These are phyloP conservation scores for Selenia dentaria DNA, from an alignment of 2,888 invertebrate species.

Conservation along the genomic window DNA sequence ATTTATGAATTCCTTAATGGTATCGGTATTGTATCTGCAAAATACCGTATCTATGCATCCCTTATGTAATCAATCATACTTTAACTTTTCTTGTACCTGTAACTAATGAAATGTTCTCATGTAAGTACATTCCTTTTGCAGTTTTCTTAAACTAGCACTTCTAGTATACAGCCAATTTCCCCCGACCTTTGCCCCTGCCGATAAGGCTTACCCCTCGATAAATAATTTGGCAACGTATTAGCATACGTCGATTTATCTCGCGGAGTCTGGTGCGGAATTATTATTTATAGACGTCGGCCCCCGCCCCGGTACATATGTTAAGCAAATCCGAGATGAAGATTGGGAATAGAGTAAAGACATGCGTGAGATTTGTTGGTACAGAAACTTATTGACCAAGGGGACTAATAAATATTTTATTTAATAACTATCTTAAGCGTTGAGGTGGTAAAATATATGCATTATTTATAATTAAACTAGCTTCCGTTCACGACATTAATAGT, in stretches of 20 bases:
- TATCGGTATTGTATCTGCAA: too few species aligned
- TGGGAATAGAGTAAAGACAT: constrained; percentile 25
- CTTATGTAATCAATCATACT: too few species aligned
- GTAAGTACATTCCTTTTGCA: not conserved
- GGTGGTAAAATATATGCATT: too few species aligned
- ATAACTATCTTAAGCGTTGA: too few species aligned
- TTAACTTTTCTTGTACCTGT: too few species aligned
- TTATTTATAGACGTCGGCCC: constrained; percentile 74
- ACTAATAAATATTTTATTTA: too few species aligned
- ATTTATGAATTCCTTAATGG: too few species aligned
- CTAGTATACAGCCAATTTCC: constrained; percentile 18
- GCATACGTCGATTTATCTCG: constrained; percentile 84
- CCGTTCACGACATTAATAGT: too few species aligned
- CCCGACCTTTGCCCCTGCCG: constrained; percentile 34
- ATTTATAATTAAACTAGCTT: too few species aligned
- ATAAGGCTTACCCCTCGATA: constrained; percentile 71
- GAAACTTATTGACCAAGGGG: too few species aligned
- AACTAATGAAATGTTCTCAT: not conserved
- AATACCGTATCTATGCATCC: too few species aligned
- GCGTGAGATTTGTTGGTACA: not conserved
- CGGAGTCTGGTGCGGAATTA: constrained; percentile 66
- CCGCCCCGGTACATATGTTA: constrained; percentile 75
- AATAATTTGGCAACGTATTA: constrained; percentile 82
- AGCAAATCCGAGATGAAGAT: constrained; percentile 65
- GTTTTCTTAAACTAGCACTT: constrained; percentile 11